Conservation (phyloP, 2,888 invertebrate species). For the Acleris holmiana region DNA sequence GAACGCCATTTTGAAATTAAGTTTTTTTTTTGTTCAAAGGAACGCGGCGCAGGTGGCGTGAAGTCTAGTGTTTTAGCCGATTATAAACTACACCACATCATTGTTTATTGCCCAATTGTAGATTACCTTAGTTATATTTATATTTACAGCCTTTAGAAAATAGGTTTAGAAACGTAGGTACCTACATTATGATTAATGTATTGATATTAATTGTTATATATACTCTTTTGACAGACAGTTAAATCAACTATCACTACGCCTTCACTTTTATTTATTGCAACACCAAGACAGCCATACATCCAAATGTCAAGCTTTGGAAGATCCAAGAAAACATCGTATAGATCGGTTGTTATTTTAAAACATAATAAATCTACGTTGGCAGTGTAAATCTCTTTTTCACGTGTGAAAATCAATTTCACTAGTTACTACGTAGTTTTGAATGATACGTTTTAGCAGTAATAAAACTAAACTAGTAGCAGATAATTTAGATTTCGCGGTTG, state of each 20-base stretch:
- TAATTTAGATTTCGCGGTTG: constrained; percentile 19
- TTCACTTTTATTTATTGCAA: constrained; percentile 25
- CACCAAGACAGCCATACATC: constrained; percentile 26
- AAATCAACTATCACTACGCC: constrained; percentile 22
- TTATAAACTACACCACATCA: neutral
- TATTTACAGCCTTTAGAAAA: too few relatives aligned
- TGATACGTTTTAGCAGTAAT: constrained; percentile 36
- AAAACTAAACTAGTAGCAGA: constrained; percentile 32
- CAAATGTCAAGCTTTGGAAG: constrained; percentile 9
- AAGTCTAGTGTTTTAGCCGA: constrained; percentile 16
- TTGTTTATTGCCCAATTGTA: neutral
- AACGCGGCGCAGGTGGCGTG: constrained; percentile 13
- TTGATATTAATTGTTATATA: neutral
- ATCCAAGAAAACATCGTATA: constrained; percentile 27
- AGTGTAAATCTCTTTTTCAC: constrained; percentile 29
- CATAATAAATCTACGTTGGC: constrained; percentile 27
- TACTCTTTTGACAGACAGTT: neutral
- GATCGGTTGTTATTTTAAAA: constrained; percentile 25
- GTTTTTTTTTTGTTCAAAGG: constrained; percentile 21
- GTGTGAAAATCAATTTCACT: constrained; percentile 30
- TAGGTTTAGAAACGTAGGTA: too few relatives aligned
- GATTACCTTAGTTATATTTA: too few relatives aligned
- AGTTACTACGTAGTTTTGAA: constrained; percentile 12
- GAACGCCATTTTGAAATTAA: constrained; percentile 28
- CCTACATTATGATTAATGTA: neutral